Conservation (phyloP, 2,888 invertebrate genomes). For the Apodemia zela region DNA sequence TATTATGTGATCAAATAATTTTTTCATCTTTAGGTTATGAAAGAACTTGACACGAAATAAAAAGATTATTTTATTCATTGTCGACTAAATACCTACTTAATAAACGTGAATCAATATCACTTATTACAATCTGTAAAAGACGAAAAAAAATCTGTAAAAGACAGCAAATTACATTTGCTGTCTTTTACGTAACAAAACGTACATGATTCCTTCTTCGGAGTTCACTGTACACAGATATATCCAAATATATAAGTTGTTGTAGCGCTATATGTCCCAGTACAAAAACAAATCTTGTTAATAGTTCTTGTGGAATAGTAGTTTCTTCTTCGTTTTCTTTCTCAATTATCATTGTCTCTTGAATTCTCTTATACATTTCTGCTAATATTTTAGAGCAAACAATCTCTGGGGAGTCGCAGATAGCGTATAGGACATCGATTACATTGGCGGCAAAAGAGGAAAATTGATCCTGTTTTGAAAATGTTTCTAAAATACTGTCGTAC, state of each 20-base stretch:
- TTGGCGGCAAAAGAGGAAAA: slow-evolving; percentile 75
- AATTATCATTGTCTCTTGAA: slow-evolving; percentile 61
- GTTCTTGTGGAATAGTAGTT: slow-evolving; percentile 51
- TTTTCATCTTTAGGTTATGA: too few species aligned
- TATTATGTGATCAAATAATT: too few species aligned
- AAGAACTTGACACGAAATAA: too few species aligned
- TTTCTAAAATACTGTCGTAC: slow-evolving; percentile 64
- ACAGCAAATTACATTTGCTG: too few species aligned
- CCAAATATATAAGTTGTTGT: slow-evolving; percentile 89
- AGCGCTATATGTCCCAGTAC: slow-evolving; percentile 89
- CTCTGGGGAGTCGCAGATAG: slow-evolving; percentile 80
- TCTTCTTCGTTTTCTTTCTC: slow-evolving; percentile 55
- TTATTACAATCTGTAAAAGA: too few species aligned
- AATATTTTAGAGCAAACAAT: slow-evolving; percentile 70
- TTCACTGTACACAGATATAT: slow-evolving; percentile 91
- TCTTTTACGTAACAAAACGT: too few species aligned
- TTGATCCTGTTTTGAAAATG: slow-evolving; percentile 66
- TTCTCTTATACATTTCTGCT: slow-evolving; percentile 63
- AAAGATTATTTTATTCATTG: too few species aligned
- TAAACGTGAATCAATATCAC: too few species aligned
- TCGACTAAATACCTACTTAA: too few species aligned
- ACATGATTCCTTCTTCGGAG: slow-evolving; percentile 79
- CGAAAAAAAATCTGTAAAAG: background rate
- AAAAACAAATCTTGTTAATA: slow-evolving; percentile 77
- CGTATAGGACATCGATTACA: slow-evolving; percentile 76